Evolutionary conservation across 1,140 invertebrate species (phyloP), one percentile per base, ranked within the genome.

Genomic region (Drosophila paulistorum): DNA sequence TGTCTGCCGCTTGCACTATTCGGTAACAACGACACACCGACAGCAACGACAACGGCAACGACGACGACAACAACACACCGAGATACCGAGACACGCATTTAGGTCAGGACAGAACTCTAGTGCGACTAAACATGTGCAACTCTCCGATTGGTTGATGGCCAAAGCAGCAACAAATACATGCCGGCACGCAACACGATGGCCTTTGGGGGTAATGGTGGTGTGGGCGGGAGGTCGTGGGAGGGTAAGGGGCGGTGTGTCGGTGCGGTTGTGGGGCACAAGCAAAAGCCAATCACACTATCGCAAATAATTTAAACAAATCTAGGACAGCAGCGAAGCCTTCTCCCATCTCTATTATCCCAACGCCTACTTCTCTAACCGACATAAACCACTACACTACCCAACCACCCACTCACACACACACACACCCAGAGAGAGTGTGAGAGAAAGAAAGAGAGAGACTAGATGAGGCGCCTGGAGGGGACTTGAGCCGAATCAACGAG

Each of bases 261-360:
- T 41, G 60, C 57, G 59, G 63, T 41, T 42, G 48, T 62, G 58
- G 71, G 61, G 64, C 71, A 41, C 61, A 72, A 59, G 72, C 51
- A 84, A 81, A 91, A 91, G 90, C 90, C 90, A 91, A 91, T 91
- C 90, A 91, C 86, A 91, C 90, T 91, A 91, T 91, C 90, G 90
- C 90, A 91, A 90, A 91, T 82, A 85, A 87, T 91, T 91, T 86
- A 91, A 91, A 91, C 90, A 91, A 91, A 91, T 91, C 86, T 90
- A 90, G 86, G 90, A 84, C 83, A 86, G 67, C 67, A 60, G 35
- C 39, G 23, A 11, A 58, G 59, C 65, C 41, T 33, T 58, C 57
- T 11, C 37, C 37, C 37, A 13, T 39, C 11, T 2, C 37, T 30
- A 30, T 37, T 37, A 37, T 37, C 10, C 35, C 10, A 9, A 10